Conservation (phyloP, 2,797 vertebrate genomes). For the Crossoptilon crossoptilon region DNA sequence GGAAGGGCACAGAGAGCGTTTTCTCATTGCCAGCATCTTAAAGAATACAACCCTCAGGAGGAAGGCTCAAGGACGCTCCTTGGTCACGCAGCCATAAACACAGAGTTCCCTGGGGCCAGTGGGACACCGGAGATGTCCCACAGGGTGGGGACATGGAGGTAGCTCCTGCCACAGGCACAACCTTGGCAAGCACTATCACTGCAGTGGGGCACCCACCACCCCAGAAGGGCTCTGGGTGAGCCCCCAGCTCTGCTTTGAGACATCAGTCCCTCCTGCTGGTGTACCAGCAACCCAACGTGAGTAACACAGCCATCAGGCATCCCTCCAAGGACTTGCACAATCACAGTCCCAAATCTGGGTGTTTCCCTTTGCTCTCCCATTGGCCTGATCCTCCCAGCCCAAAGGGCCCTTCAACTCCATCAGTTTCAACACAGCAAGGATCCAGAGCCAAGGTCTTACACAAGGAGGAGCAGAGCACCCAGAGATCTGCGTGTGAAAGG, state of each 20-base stretch:
- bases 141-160: neutral
- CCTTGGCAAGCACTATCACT: neutral
- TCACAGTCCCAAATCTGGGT: neutral
- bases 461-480: neutral
- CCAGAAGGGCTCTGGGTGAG: neutral
- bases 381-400: neutral
- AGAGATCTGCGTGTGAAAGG: neutral
- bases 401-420: neutral
- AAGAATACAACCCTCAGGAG: constrained; percentile 28
- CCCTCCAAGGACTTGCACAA: neutral
- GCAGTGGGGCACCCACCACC: neutral
- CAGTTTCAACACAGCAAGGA: neutral
- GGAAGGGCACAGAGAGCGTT: constrained; percentile 30
- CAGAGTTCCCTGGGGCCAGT: neutral
- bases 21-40: constrained; percentile 37
- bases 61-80: constrained; percentile 45
- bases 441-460: neutral
- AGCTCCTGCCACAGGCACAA: neutral
- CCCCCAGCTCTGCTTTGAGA: too few relatives aligned
- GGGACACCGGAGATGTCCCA: neutral
- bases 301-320: neutral
- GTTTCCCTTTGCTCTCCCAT: neutral
- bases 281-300: neutral
- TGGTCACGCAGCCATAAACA: neutral
- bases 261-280: neutral